phyloP scores from a whole-genome alignment of 2,797 vertebrate genomes.

The Chaetodon trifasciatus region DNA sequence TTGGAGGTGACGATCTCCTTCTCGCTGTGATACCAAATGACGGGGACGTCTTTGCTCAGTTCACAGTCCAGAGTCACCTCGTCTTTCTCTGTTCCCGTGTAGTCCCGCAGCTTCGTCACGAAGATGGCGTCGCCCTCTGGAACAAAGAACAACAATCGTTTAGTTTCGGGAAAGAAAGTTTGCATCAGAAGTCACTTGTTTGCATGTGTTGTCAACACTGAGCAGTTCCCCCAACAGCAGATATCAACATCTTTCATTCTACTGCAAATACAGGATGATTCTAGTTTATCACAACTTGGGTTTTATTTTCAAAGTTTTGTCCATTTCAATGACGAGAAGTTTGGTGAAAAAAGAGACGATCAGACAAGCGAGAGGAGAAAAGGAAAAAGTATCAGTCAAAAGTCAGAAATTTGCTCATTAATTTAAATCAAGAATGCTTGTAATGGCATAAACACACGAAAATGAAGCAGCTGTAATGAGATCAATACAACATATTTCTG shows the following conservation, averaged over 20 bases:
- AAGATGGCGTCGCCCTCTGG: slow-evolving; percentile 96
- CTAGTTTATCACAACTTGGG: background rate
- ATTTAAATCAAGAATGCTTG: background rate
- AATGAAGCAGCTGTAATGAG: background rate
- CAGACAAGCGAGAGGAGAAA: background rate
- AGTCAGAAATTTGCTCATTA: too few species aligned
- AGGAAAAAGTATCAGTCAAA: background rate
- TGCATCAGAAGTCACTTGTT: background rate
- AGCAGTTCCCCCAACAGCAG: too few species aligned
- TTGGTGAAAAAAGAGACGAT: background rate
- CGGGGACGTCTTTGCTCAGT: slow-evolving; percentile 97
- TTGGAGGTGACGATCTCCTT: slow-evolving; percentile 93
- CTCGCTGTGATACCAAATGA: slow-evolving; percentile 93
- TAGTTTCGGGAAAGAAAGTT: background rate
- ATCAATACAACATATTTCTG: background rate
- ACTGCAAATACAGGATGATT: too few species aligned
- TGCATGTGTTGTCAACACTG: too few species aligned
- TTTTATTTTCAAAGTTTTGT: too few species aligned
- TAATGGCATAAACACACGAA: too few species aligned
- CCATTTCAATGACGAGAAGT: background rate
- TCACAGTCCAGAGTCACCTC: slow-evolving; percentile 93
- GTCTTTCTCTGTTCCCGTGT: slow-evolving; percentile 95
- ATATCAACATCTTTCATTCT: background rate
- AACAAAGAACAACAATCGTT: slow-evolving; percentile 42
- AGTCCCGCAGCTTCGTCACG: slow-evolving; percentile 95